Conservation (phyloP, 1,140 invertebrate genomes). For the Camponotus floridanus region DNA sequence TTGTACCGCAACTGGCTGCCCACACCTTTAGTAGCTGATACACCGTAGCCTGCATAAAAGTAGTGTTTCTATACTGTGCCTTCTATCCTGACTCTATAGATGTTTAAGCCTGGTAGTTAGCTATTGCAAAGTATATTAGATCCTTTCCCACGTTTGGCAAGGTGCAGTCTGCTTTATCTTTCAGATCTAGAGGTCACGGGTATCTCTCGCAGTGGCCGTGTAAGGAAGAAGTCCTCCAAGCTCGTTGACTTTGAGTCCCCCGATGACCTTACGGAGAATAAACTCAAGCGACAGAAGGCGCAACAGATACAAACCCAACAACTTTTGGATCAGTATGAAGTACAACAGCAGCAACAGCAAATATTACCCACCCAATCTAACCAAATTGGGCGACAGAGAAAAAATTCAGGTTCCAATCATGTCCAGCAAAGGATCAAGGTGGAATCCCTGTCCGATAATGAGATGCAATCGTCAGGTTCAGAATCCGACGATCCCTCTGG, state of each 20-base stretch:
- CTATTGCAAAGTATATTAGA: conserved; percentile 74
- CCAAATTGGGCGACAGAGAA: conserved; percentile 72
- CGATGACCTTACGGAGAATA: conserved; percentile 89
- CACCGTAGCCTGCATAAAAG: conserved; percentile 35
- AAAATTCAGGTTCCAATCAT: conserved; percentile 79
- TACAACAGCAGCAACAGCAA: conserved; percentile 73
- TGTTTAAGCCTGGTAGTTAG: conserved; percentile 73
- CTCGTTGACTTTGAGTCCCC: conserved; percentile 96
- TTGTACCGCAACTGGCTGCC: conserved; percentile 45
- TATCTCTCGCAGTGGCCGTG: conserved; percentile 94
- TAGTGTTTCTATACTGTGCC: conserved; percentile 45
- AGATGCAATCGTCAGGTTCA: conserved; percentile 86
- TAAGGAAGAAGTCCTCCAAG: conserved; percentile 97
- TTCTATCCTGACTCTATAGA: conserved; percentile 47
- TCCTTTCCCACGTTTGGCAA: conserved; percentile 79
- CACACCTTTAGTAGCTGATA: conserved; percentile 53
- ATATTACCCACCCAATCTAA: conserved; percentile 58
- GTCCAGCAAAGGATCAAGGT: conserved; percentile 77
- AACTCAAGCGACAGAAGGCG: conserved; percentile 83
- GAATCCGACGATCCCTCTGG: conserved; percentile 87
- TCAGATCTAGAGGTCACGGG: conserved; percentile 93
- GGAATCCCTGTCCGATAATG: conserved; percentile 83
- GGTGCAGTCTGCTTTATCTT: conserved; percentile 82
- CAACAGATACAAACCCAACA: conserved; percentile 83
- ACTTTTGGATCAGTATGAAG: conserved; percentile 81